These are phyloP conservation scores for Menidia beryllina DNA, from an alignment of 2,113 vertebrate genomes.

Conservation along the genomic window DNA sequence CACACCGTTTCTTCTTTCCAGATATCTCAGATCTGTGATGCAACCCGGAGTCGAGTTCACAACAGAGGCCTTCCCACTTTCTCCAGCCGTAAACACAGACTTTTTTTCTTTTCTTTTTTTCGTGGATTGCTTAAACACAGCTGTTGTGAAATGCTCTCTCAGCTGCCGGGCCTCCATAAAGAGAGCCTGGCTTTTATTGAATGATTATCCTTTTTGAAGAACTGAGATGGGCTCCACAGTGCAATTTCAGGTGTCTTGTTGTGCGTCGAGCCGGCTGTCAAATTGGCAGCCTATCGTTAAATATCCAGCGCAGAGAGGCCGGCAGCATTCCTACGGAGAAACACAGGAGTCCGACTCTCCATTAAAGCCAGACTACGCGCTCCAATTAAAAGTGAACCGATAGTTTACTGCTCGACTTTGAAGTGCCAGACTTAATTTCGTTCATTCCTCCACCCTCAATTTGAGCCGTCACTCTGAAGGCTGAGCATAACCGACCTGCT, in stretches of 20 bases:
- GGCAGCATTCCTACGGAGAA: neutral
- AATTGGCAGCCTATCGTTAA: neutral
- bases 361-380: neutral
- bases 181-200: slow-evolving; percentile 37
- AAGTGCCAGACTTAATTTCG: slow-evolving; percentile 43
- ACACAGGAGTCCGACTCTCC: slow-evolving; percentile 2
- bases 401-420: slow-evolving; percentile 20
- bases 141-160: slow-evolving; percentile 30
- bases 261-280: slow-evolving; percentile 9
- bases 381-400: slow-evolving; percentile 16
- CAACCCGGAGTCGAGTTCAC: too few species aligned
- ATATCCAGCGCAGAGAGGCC: slow-evolving; percentile 5
- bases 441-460: slow-evolving; percentile 34
- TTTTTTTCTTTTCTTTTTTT: slow-evolving; percentile 32
- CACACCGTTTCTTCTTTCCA: neutral
- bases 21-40: neutral
- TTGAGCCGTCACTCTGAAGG: slow-evolving; percentile 26
- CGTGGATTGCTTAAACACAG: slow-evolving; percentile 49
- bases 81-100: slow-evolving; percentile 42
- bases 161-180: slow-evolving; percentile 34
- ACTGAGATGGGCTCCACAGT: slow-evolving; percentile 8
- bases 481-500: slow-evolving; percentile 25
- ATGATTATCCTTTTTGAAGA: neutral
- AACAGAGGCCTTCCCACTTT: neutral
- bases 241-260: slow-evolving; percentile 4